These are phyloP conservation scores for Drosophila algonquin DNA, from an alignment of 2,888 invertebrate species.

Conservation along the genomic window DNA sequence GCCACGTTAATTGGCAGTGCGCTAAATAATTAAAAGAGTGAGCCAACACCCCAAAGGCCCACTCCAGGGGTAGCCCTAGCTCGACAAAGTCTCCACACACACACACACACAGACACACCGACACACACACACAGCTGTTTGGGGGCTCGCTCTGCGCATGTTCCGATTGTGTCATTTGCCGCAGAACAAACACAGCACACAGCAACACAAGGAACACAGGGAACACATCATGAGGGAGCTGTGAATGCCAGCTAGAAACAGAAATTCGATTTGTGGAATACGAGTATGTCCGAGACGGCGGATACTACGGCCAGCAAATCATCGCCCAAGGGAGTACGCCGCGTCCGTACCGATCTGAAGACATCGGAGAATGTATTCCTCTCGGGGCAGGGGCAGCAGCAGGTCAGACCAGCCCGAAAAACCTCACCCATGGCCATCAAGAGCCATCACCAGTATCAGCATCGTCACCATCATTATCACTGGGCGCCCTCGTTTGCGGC, in stretches of 20 bases:
- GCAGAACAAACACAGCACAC: conserved; percentile 7
- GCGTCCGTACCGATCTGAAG: conserved; percentile 83
- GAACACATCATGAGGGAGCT: conserved; percentile 30
- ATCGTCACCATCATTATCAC: conserved; percentile 38
- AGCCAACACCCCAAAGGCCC: neutral
- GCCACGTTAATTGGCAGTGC: conserved; percentile 52
- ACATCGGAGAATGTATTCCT: conserved; percentile 83
- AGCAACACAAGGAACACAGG: conserved; percentile 2
- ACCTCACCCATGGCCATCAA: conserved; percentile 72
- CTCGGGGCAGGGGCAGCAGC: conserved; percentile 45
- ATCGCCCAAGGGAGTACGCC: conserved; percentile 82
- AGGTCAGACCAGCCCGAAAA: conserved; percentile 51
- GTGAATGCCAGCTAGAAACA: neutral
- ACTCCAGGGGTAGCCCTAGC: neutral
- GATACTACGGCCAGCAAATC: conserved; percentile 40
- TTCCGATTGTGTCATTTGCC: conserved; percentile 79
- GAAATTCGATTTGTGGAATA: conserved; percentile 34
- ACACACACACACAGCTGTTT: conserved; percentile 58
- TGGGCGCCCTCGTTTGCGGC: conserved; percentile 45
- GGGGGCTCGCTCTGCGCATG: conserved; percentile 70
- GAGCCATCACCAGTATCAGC: conserved; percentile 20
- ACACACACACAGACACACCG: conserved; percentile 20
- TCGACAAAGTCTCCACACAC: conserved; percentile 53
- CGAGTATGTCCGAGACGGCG: conserved; percentile 34
- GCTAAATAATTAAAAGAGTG: conserved; percentile 36